Percentiles rank a stretch among this genome's conserved stretches.
Conservation (phyloP, 2,888 invertebrate genomes). For the Steinernema scapterisci region DNA sequence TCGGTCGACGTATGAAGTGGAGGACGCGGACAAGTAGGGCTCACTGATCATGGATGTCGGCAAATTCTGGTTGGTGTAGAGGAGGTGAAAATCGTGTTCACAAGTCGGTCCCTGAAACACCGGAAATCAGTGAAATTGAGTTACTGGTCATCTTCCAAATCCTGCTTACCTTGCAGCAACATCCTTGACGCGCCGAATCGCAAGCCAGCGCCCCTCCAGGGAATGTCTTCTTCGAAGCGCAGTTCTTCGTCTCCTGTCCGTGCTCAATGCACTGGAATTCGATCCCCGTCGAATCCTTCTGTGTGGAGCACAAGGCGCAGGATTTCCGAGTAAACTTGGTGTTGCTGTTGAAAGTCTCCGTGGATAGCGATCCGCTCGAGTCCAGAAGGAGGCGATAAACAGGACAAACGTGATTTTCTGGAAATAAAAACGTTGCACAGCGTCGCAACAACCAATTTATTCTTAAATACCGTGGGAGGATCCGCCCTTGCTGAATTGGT, state of each 20-base stretch:
- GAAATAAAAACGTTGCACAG: not conserved
- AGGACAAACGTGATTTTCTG: not conserved
- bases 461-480: not conserved
- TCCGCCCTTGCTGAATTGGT: not conserved
- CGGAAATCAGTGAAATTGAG: not conserved
- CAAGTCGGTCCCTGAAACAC: not conserved
- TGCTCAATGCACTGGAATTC: conserved; percentile 11
- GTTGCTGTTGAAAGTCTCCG: not conserved
- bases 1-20: not conserved
- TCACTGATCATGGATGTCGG: not conserved
- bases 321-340: not conserved
- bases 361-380: not conserved
- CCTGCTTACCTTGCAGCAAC: conserved; percentile 12
- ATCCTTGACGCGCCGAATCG: not conserved
- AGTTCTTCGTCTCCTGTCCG: not conserved
- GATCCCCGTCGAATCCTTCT: not conserved
- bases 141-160: no score
- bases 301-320: conserved; percentile 6
- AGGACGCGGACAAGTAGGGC: not conserved
- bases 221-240: not conserved
- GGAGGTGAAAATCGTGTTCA: not conserved
- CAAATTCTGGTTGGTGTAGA: not conserved
- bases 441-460: not conserved
- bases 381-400: conserved; percentile 3
- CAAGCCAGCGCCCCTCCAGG: conserved; percentile 7